Evolutionary conservation across 2,888 invertebrate species (phyloP).

Genomic region (Dusona sp.): DNA sequence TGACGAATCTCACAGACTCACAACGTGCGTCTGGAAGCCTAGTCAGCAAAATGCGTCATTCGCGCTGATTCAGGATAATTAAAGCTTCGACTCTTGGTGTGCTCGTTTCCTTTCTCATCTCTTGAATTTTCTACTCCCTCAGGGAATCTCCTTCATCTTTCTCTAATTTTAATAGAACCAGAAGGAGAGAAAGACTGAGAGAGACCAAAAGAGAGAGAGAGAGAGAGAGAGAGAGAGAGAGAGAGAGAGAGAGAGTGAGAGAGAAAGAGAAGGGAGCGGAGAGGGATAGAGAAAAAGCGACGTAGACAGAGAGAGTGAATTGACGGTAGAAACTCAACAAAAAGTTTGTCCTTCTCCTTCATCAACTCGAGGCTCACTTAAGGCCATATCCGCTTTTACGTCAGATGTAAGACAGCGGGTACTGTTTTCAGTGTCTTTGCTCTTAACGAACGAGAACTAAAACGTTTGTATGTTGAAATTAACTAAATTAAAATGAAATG

Average conservation of each 20-base stretch:
- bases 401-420: slow-evolving; percentile 5
- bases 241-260: neutral
- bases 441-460: slow-evolving; percentile 17
- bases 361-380: slow-evolving; percentile 53
- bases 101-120: slow-evolving; percentile 52
- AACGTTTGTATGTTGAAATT: slow-evolving; percentile 28
- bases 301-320: slow-evolving; percentile 33
- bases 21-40: slow-evolving; percentile 1
- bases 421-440: slow-evolving; percentile 33
- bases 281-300: slow-evolving; percentile 9
- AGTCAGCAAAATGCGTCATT: slow-evolving; percentile 63
- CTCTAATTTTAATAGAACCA: slow-evolving; percentile 62
- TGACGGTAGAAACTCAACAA: slow-evolving; percentile 46
- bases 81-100: slow-evolving; percentile 46
- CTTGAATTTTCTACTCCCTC: slow-evolving; percentile 28
- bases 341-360: slow-evolving; percentile 57
- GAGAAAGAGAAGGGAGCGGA: slow-evolving; percentile 29
- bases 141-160: slow-evolving; percentile 37
- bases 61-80: slow-evolving; percentile 60
- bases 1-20: slow-evolving; percentile 23
- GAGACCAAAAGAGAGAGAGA: slow-evolving; percentile 21
- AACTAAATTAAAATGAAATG: neutral
- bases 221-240: slow-evolving; percentile 19
- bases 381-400: slow-evolving; percentile 26
- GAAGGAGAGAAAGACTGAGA: slow-evolving; percentile 1